Base-by-base conservation (phyloP, 2,113 vertebrate species). In the Lampris megalopsis region DNA sequence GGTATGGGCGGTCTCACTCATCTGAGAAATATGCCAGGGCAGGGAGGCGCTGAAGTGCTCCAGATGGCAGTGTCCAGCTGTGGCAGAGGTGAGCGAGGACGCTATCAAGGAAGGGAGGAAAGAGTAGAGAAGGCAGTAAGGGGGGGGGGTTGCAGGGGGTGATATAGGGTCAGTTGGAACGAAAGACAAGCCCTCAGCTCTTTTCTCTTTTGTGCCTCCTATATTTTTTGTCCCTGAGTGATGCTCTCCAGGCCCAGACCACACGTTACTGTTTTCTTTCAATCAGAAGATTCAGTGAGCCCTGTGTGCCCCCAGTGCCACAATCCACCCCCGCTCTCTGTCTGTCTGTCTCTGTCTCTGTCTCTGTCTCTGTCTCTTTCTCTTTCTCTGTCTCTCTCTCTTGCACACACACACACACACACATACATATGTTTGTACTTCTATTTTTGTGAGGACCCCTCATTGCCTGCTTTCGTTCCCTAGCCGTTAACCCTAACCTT, bases 31-130 rank as follows among this genome's bases (percentile, higher is more conserved):
- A 61, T 65, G 70, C 80, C 71, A 72, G 54, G 43, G 24, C 57
- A 64, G 57, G 75, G 5, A 56, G 43, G 63, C 71, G 42, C 63
- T 35, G 68, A 63, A 47, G 61, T 78, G 79, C 80, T 71, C 66
- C 80, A 79, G 71, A 80, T 71, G 78, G 80, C 65, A 66, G 52
- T 35, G 40, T 62, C 72, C 66, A 67, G 64, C 75, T 71, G 71
- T 82, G 82, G 83, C 75, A 76, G 79, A 73, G 35, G 82, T 73
- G 75, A 75, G 45, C 77, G 47, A 50, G 77, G 83, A 77, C 58
- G 57, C 71, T 74, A 67, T 75, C 76, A 75, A 38, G 59, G 71
- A 63, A 62, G 65, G 80, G 77, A 72, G 65, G 59, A 48, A 35
- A 68, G 70, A 71, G 10, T 24, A 24, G 24, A 24, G 24, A 24